Conservation (phyloP, 2,888 invertebrate genomes). For the Lasioglossum zephyrum region DNA sequence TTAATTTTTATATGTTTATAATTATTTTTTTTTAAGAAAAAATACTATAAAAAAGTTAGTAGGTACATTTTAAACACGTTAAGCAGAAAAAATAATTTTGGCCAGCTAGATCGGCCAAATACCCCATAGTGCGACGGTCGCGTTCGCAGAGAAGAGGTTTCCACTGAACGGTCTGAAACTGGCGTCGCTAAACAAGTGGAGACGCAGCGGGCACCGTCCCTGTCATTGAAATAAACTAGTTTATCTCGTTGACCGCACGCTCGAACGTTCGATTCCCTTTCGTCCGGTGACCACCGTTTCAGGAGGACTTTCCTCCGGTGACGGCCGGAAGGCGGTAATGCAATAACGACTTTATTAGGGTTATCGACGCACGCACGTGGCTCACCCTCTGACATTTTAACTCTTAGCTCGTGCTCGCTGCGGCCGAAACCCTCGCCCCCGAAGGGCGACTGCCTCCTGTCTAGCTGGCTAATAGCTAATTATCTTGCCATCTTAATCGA, state of each 20-base stretch:
- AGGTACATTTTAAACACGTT: too few species aligned
- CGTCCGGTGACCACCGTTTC: conserved; percentile 9
- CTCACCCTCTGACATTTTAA: conserved; percentile 71
- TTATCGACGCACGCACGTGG: conserved; percentile 69
- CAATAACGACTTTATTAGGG: conserved; percentile 73
- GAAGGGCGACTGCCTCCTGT: not conserved
- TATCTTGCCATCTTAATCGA: conserved; percentile 16
- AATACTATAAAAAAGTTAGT: too few species aligned
- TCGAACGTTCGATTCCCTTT: conserved; percentile 10
- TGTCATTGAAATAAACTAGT: conserved; percentile 53
- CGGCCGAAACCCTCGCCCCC: conserved; percentile 31
- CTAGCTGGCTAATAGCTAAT: conserved; percentile 11
- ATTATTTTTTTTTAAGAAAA: too few species aligned
- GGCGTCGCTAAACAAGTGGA: not conserved
- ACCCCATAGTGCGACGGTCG: not conserved
- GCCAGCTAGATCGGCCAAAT: too few species aligned
- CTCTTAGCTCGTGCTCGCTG: conserved; percentile 57
- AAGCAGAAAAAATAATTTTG: too few species aligned
- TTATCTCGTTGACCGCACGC: conserved; percentile 49
- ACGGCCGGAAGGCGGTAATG: conserved; percentile 51
- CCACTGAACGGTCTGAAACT: not conserved
- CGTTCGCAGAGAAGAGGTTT: not conserved
- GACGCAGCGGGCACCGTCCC: not conserved
- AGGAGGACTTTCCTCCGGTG: conserved; percentile 23
- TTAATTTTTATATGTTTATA: too few species aligned